A percentile compares a stretch with the other conserved stretches of the same genome.
phyloP scores from a whole-genome alignment of 2,797 vertebrate genomes.

The Liparis tanakae region DNA sequence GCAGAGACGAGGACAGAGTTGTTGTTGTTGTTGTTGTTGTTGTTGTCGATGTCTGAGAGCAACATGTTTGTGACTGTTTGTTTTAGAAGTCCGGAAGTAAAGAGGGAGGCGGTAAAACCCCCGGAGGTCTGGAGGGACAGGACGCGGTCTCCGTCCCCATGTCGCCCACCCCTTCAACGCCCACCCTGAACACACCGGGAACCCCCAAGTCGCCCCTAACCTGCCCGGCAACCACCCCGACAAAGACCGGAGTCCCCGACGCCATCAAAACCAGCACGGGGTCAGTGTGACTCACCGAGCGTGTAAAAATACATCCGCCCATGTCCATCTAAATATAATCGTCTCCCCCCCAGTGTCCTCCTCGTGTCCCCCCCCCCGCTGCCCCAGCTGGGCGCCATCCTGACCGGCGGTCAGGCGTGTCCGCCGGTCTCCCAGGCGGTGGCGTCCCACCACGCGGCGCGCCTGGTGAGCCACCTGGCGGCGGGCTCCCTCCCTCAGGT shows the following conservation, averaged over 20 bases:
- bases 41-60: not conserved
- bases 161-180: constrained; percentile 86
- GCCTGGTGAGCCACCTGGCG: constrained; percentile 86
- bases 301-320: not conserved
- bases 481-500: constrained; percentile 91
- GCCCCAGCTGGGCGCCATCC: constrained; percentile 92
- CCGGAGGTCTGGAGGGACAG: constrained; percentile 80
- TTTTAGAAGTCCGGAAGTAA: constrained; percentile 92
- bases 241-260: constrained; percentile 86
- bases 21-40: not conserved
- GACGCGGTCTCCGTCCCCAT: constrained; percentile 80
- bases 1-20: not conserved
- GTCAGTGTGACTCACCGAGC: constrained; percentile 71
- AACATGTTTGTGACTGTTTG: constrained; percentile 9
- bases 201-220: constrained; percentile 89
- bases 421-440: constrained; percentile 79
- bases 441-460: constrained; percentile 80
- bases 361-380: constrained; percentile 93
- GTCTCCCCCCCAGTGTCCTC: constrained; percentile 85
- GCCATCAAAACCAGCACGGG: constrained; percentile 89
- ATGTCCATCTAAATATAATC: not conserved
- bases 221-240: constrained; percentile 82
- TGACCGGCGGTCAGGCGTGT: constrained; percentile 85
- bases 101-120: constrained; percentile 86
- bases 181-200: constrained; percentile 86